Percentiles rank a stretch among this genome's conserved stretches.
Evolutionary conservation across 2,113 vertebrate species (phyloP).

Genomic region (Coregonus clupeaformis): DNA sequence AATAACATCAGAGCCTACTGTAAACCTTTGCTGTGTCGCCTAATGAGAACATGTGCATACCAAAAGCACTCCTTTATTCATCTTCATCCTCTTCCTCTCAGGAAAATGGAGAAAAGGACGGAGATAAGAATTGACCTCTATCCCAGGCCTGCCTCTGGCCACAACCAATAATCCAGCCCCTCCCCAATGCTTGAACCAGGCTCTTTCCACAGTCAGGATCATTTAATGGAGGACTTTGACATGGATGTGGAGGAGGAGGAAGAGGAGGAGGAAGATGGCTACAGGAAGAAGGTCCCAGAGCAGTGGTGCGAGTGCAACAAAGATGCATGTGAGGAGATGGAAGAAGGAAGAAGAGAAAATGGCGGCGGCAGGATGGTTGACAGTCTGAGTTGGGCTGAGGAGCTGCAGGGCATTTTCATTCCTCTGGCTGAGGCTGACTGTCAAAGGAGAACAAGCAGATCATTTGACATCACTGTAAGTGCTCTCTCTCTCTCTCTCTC

Average conservation of each 20-base stretch:
- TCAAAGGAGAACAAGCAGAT: slow-evolving; percentile 33
- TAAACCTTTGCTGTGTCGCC: background rate
- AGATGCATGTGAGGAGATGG: too few species aligned
- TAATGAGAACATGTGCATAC: background rate
- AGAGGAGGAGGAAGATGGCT: too few species aligned
- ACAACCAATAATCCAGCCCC: background rate
- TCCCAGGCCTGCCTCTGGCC: slow-evolving; percentile 15
- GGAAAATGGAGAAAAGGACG: background rate
- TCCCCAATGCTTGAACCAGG: slow-evolving; percentile 10
- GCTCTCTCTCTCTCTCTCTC: background rate
- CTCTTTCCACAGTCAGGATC: slow-evolving; percentile 5
- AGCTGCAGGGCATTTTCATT: slow-evolving; percentile 49
- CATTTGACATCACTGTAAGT: slow-evolving; percentile 62
- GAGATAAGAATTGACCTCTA: background rate
- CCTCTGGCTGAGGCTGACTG: background rate
- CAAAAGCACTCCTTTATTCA: background rate
- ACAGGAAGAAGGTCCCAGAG: slow-evolving; percentile 24
- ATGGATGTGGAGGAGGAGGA: slow-evolving; percentile 51
- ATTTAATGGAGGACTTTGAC: slow-evolving; percentile 45
- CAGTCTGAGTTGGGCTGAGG: slow-evolving; percentile 61
- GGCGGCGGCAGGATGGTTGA: slow-evolving; percentile 48
- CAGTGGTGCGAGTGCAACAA: slow-evolving; percentile 44
- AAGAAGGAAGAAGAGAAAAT: slow-evolving; percentile 8
- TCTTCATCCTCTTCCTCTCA: slow-evolving; percentile 2
- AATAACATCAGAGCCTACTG: too few species aligned